Percentiles rank a stretch among this genome's conserved stretches.
These are phyloP conservation scores for Gopherus flavomarginatus DNA, from an alignment of 2,113 vertebrate genomes.

Conservation along the genomic window DNA sequence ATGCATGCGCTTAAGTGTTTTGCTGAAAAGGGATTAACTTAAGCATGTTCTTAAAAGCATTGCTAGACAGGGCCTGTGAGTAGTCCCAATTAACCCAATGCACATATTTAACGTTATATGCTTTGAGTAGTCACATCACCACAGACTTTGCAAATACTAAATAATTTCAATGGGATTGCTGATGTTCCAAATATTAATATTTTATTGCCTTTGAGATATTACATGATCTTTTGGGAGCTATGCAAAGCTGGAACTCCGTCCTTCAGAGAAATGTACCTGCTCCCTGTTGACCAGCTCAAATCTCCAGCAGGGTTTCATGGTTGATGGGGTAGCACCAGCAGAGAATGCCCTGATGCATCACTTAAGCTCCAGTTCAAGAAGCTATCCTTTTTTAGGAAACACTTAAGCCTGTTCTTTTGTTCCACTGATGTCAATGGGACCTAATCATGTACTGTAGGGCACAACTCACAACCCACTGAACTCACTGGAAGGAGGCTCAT, in stretches of 20 bases:
- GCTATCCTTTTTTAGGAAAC: neutral
- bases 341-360: accelerated
- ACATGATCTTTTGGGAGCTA: neutral
- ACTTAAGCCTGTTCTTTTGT: neutral
- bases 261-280: neutral
- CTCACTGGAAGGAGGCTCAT: neutral
- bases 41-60: too few relatives aligned
- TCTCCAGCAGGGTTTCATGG: neutral
- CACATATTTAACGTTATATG: neutral
- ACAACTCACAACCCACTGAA: neutral
- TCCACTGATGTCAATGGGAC: neutral
- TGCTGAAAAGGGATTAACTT: too few relatives aligned
- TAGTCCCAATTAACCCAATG: too few relatives aligned
- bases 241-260: neutral
- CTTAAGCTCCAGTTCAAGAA: neutral
- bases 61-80: too few relatives aligned
- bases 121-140: neutral
- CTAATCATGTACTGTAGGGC: accelerated
- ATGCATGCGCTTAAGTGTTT: too few relatives aligned
- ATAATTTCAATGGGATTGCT: neutral
- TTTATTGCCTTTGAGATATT: neutral
- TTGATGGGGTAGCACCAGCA: accelerated
- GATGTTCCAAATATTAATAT: neutral
- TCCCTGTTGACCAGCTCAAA: neutral
- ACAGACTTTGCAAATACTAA: neutral